These are phyloP conservation scores for Cylloceria caligata DNA, from an alignment of 2,888 invertebrate species.

Conservation along the genomic window DNA sequence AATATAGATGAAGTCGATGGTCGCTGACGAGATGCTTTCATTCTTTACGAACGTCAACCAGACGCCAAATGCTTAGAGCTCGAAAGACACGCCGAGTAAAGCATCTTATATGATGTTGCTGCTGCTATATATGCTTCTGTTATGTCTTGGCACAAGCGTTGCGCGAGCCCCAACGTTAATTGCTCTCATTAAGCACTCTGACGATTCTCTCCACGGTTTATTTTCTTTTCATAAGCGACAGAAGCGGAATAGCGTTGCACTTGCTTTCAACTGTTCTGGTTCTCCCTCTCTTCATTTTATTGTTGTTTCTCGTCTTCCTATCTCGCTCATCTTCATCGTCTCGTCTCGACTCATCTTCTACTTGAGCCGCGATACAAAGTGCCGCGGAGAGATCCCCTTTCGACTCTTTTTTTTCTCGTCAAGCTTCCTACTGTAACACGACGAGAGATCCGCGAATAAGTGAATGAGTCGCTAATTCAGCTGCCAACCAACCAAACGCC, in stretches of 20 bases:
- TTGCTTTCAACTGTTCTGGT: constrained; percentile 41
- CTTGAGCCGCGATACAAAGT: constrained; percentile 42
- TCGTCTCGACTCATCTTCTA: constrained; percentile 34
- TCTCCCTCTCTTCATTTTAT: constrained; percentile 29
- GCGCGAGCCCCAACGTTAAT: constrained; percentile 67
- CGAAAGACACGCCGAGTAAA: constrained; percentile 17
- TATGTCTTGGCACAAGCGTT: constrained; percentile 56
- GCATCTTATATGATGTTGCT: constrained; percentile 49
- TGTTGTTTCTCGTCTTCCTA: constrained; percentile 42
- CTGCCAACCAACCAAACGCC: constrained; percentile 65
- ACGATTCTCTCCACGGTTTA: constrained; percentile 43
- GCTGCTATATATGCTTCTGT: constrained; percentile 42
- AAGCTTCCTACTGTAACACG: constrained; percentile 33
- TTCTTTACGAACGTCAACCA: constrained; percentile 27
- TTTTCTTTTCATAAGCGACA: constrained; percentile 34
- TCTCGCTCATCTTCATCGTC: constrained; percentile 43
- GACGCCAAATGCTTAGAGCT: constrained; percentile 29
- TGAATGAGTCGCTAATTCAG: constrained; percentile 72
- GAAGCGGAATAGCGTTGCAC: constrained; percentile 36
- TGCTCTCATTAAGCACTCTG: constrained; percentile 67
- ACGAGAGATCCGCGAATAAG: constrained; percentile 52
- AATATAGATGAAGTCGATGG: constrained; percentile 24
- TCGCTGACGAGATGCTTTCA: constrained; percentile 26
- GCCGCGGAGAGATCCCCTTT: constrained; percentile 16
- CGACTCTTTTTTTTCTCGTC: constrained; percentile 24